These are phyloP conservation scores for Gymnoscopelus braueri DNA, from an alignment of 2,797 vertebrate species.

Conservation along the genomic window DNA sequence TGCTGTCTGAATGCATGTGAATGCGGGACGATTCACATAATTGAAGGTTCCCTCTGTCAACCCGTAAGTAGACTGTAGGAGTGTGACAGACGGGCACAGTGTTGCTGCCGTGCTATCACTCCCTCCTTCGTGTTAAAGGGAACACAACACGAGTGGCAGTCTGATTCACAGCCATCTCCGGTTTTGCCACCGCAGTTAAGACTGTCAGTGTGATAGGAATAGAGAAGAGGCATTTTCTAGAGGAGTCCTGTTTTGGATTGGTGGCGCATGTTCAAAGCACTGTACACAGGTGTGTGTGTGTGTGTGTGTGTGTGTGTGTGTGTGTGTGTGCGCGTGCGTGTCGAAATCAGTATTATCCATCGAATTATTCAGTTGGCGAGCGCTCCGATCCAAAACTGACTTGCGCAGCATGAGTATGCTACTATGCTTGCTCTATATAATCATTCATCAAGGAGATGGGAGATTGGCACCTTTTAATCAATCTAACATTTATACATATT, in stretches of 20 bases:
- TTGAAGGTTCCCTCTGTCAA: constrained; percentile 42
- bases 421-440: constrained; percentile 17
- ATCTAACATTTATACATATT: constrained; percentile 58
- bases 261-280: constrained; percentile 47
- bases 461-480: constrained; percentile 50
- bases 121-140: constrained; percentile 47
- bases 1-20: constrained; percentile 37
- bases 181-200: constrained; percentile 69
- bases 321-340: constrained; percentile 39
- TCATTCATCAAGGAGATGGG: constrained; percentile 50
- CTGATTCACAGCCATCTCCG: constrained; percentile 58
- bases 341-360: constrained; percentile 68
- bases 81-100: constrained; percentile 30
- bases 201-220: constrained; percentile 59
- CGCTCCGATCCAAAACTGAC: constrained; percentile 47
- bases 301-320: too few species aligned
- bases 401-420: constrained; percentile 42
- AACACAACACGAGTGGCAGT: constrained; percentile 51
- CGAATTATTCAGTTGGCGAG: constrained; percentile 65
- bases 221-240: constrained; percentile 50
- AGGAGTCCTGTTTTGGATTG: constrained; percentile 56
- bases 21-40: constrained; percentile 50
- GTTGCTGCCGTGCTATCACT: constrained; percentile 30
- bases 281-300: neutral
- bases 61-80: constrained; percentile 24